These are phyloP conservation scores for Monopterus albus DNA, from an alignment of 2,113 vertebrate species.

Conservation along the genomic window DNA sequence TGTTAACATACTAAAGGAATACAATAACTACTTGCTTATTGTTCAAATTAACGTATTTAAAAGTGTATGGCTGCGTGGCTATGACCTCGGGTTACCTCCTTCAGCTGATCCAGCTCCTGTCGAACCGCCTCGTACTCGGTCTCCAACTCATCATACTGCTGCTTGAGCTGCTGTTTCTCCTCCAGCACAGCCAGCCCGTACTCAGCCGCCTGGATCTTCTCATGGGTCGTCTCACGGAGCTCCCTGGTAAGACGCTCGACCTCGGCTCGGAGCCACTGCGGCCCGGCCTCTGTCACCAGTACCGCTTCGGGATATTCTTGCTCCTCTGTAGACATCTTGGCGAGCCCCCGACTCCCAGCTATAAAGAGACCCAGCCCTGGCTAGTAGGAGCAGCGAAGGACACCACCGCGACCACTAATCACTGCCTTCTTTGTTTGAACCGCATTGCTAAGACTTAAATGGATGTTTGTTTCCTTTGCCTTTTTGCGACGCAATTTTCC, in stretches of 20 bases:
- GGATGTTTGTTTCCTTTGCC: not conserved
- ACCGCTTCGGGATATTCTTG: slow-evolving; percentile 83
- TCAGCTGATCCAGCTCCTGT: slow-evolving; percentile 93
- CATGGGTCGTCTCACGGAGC: slow-evolving; percentile 91
- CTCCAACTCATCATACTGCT: slow-evolving; percentile 93
- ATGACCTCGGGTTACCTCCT: slow-evolving; percentile 85
- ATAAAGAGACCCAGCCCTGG: slow-evolving; percentile 74
- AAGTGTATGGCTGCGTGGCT: slow-evolving; percentile 6
- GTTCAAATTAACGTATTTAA: no score
- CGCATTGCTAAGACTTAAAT: slow-evolving; percentile 62
- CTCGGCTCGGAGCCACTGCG: slow-evolving; percentile 91
- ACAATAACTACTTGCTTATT: no score
- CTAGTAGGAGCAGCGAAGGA: slow-evolving; percentile 42
- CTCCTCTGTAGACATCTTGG: slow-evolving; percentile 87
- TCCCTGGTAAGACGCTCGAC: slow-evolving; percentile 90
- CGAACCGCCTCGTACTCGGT: slow-evolving; percentile 90
- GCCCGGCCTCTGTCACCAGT: slow-evolving; percentile 89
- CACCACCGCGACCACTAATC: slow-evolving; percentile 54
- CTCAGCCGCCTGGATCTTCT: slow-evolving; percentile 98
- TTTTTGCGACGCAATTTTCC: slow-evolving; percentile 9
- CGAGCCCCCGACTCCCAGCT: slow-evolving; percentile 54
- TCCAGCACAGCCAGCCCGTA: slow-evolving; percentile 96
- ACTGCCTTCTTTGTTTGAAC: slow-evolving; percentile 67
- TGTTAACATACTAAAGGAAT: no score
- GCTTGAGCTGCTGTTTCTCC: slow-evolving; percentile 96